phyloP scores from a whole-genome alignment of 2,888 invertebrate genomes.

The Boloria euphrosyne region DNA sequence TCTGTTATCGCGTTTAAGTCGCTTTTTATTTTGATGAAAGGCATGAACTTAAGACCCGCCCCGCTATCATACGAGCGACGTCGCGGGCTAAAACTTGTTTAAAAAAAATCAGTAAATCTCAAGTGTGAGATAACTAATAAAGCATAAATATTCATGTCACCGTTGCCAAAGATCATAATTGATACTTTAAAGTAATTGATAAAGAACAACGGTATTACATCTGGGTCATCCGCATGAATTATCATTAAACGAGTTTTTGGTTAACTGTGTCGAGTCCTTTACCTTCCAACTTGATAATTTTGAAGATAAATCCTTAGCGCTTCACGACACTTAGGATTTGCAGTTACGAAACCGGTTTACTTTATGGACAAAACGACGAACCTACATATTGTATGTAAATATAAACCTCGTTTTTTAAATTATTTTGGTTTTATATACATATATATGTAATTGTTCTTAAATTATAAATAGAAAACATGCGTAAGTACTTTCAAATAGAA shows the following conservation, averaged over 20 bases:
- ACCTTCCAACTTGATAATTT: slow-evolving; percentile 17
- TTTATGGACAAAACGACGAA: too few species aligned
- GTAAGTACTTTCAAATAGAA: slow-evolving; percentile 22
- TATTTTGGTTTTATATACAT: too few species aligned
- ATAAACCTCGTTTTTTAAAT: too few species aligned
- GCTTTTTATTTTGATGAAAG: too few species aligned
- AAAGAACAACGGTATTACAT: slow-evolving; percentile 33
- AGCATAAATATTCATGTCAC: slow-evolving; percentile 13
- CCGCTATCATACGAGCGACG: too few species aligned
- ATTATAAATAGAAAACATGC: slow-evolving; percentile 4
- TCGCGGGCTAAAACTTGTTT: too few species aligned
- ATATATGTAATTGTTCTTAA: background rate
- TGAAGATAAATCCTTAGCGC: background rate
- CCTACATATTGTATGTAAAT: too few species aligned
- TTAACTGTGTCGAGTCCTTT: slow-evolving; percentile 30
- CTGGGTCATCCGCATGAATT: slow-evolving; percentile 34
- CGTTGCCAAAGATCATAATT: slow-evolving; percentile 25
- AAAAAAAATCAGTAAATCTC: too few species aligned
- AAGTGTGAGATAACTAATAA: background rate
- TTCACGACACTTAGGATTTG: background rate
- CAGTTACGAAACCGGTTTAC: too few species aligned
- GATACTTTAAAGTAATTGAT: slow-evolving; percentile 32
- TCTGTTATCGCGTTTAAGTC: too few species aligned
- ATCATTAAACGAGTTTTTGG: slow-evolving; percentile 26
- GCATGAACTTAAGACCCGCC: too few species aligned